These are phyloP conservation scores for Telmatochromis bifrenatus DNA, from an alignment of 2,113 vertebrate genomes.

Conservation along the genomic window DNA sequence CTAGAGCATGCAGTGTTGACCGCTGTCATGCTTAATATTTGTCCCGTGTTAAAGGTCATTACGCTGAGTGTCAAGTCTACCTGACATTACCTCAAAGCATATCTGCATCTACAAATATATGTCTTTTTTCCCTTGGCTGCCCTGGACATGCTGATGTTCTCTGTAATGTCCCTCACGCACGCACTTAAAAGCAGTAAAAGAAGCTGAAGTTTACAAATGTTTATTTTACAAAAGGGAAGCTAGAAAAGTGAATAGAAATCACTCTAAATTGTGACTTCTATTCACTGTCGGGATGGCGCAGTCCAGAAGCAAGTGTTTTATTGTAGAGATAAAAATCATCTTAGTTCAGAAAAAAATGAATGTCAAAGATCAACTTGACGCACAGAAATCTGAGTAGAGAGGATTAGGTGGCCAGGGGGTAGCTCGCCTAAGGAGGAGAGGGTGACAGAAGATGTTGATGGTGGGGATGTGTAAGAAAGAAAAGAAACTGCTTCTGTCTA, in stretches of 20 bases:
- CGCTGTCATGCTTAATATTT: neutral
- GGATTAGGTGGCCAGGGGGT: neutral
- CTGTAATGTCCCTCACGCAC: neutral
- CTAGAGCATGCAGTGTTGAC: neutral
- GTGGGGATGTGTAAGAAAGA: neutral
- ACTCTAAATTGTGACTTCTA: conserved; percentile 4
- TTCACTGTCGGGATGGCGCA: neutral
- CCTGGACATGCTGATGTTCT: neutral
- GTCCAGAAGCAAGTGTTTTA: neutral
- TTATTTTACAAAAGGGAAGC: conserved; percentile 77
- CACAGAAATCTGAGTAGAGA: neutral
- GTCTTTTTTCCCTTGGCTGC: neutral
- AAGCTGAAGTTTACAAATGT: conserved; percentile 51
- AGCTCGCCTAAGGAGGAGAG: neutral
- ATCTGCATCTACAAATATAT: neutral
- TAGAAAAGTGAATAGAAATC: conserved; percentile 46
- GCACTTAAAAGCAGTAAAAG: neutral
- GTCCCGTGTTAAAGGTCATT: neutral
- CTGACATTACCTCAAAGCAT: neutral
- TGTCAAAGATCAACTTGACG: conserved; percentile 30
- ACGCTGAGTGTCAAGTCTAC: neutral
- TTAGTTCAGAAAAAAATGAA: conserved; percentile 15
- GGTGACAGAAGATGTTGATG: neutral
- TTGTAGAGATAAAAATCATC: conserved; percentile 16
- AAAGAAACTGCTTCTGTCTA: conserved; percentile 50